Evolutionary conservation across 1,140 invertebrate species (phyloP).

Genomic region (Epicauta chinensis): DNA sequence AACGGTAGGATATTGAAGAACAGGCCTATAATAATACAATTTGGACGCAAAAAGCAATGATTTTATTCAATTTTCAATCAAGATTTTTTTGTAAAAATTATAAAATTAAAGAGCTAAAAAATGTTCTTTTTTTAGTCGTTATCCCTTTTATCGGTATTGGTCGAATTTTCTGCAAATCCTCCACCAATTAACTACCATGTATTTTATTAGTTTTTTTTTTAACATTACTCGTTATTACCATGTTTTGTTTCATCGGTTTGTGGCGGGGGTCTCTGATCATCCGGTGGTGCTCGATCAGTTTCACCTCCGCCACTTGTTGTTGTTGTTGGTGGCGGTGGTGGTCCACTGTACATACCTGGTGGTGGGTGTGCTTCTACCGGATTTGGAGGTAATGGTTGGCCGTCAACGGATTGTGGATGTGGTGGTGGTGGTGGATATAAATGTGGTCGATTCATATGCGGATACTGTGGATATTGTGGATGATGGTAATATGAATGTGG

Average conservation of each 20-base stretch:
- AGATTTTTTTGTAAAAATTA: too few species aligned
- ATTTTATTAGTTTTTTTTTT: too few species aligned
- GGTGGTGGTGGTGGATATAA: constrained; percentile 37
- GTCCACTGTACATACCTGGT: constrained; percentile 19
- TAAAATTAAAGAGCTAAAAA: not conserved
- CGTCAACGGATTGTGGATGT: constrained; percentile 19
- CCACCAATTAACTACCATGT: too few species aligned
- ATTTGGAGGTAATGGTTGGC: constrained; percentile 19
- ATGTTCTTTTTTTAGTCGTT: not conserved
- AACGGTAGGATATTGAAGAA: constrained; percentile 38
- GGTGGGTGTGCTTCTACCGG: constrained; percentile 15
- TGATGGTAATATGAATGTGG: constrained; percentile 57
- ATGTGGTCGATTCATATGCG: constrained; percentile 49
- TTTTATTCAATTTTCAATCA: too few species aligned
- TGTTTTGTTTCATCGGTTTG: constrained; percentile 1
- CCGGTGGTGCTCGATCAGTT: constrained; percentile 4
- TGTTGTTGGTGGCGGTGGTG: not conserved
- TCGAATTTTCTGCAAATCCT: too few species aligned
- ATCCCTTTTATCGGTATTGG: too few species aligned
- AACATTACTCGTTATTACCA: not conserved
- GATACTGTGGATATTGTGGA: constrained; percentile 51
- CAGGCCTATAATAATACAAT: constrained; percentile 41
- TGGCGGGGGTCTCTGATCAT: not conserved
- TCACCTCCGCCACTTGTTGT: too few species aligned
- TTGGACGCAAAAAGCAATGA: constrained; percentile 13